A percentile compares a stretch with the other conserved stretches of the same genome.
These are phyloP conservation scores for Drosophila chauvacae DNA, from an alignment of 1,140 invertebrate species.

Conservation along the genomic window DNA sequence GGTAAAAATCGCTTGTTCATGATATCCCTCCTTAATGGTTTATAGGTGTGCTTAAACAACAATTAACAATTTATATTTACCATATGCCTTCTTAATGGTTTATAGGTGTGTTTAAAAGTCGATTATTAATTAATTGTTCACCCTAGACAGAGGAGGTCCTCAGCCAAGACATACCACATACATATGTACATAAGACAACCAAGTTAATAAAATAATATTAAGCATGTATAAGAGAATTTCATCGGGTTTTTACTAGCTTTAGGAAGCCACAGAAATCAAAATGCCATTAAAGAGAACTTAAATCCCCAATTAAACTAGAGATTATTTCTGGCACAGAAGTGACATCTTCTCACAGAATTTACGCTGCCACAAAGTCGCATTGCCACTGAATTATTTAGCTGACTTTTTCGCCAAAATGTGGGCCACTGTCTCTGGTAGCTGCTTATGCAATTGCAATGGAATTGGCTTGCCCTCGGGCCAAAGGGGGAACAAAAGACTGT, in stretches of 20 bases:
- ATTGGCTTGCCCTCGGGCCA: conserved; percentile 3
- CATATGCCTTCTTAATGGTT: too few relatives aligned
- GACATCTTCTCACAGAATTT: too few relatives aligned
- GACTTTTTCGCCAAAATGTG: conserved; percentile 8
- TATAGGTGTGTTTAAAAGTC: too few relatives aligned
- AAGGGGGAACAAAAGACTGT: conserved; percentile 23
- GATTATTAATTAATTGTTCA: too few relatives aligned
- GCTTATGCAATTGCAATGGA: conserved; percentile 46
- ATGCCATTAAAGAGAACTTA: too few relatives aligned
- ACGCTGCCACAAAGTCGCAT: not conserved
- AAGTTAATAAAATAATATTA: not conserved
- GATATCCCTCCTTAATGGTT: too few relatives aligned
- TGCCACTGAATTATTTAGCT: conserved; percentile 5
- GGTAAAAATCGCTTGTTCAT: too few relatives aligned
- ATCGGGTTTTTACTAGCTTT: not conserved
- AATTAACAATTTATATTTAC: too few relatives aligned
- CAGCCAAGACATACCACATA: too few relatives aligned
- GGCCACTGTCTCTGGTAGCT: conserved; percentile 11
- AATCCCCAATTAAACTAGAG: not conserved
- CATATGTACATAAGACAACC: too few relatives aligned
- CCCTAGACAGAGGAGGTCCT: too few relatives aligned
- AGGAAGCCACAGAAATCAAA: not conserved
- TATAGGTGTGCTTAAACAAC: too few relatives aligned
- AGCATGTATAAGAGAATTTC: accelerated
- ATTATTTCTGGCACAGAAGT: not conserved